These are phyloP conservation scores for Ochropacha duplaris DNA, from an alignment of 2,888 invertebrate genomes.

Conservation along the genomic window DNA sequence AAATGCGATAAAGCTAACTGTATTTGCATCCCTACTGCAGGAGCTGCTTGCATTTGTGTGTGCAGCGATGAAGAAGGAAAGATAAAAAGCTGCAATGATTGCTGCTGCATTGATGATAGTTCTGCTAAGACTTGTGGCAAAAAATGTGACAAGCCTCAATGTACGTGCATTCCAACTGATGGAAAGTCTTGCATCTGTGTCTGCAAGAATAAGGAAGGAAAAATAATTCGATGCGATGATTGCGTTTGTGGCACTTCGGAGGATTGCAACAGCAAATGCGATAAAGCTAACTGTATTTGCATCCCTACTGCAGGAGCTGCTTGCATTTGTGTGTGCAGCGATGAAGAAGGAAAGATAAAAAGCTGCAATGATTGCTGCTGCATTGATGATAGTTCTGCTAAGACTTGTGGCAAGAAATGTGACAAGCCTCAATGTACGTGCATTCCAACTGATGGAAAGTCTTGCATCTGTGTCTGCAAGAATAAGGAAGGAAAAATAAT, in stretches of 20 bases:
- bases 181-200: constrained; percentile 29
- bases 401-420: constrained; percentile 12
- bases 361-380: constrained; percentile 32
- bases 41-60: too few species aligned
- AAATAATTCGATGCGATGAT: not conserved
- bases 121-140: not conserved
- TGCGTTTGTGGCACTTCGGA: not conserved
- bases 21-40: too few species aligned
- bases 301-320: constrained; percentile 5
- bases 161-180: not conserved
- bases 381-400: not conserved
- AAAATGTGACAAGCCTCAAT: not conserved
- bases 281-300: constrained; percentile 17
- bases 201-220: not conserved
- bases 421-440: constrained; percentile 28
- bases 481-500: constrained; percentile 26
- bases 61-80: too few species aligned
- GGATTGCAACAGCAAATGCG: constrained; percentile 19
- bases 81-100: too few species aligned
- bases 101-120: too few species aligned
- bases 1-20: too few species aligned
- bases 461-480: constrained; percentile 32
- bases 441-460: constrained; percentile 24
- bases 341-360: constrained; percentile 25
- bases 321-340: constrained; percentile 7